Conservation (phyloP, 2,113 vertebrate genomes). For the Pleuronectes platessa region DNA sequence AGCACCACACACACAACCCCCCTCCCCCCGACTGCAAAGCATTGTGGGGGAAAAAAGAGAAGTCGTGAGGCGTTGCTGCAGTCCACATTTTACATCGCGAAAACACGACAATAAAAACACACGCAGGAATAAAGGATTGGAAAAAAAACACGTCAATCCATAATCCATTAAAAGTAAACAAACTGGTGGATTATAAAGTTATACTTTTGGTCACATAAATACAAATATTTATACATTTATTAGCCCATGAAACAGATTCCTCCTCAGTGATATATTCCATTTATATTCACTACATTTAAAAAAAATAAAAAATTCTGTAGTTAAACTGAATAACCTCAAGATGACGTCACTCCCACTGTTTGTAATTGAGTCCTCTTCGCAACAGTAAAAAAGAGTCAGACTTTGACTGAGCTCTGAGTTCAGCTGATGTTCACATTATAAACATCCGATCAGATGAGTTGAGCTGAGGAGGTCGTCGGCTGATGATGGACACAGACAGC, state of each 20-base stretch:
- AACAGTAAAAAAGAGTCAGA: neutral
- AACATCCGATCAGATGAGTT: constrained; percentile 9
- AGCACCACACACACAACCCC: constrained; percentile 79
- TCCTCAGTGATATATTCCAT: neutral
- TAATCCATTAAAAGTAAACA: neutral
- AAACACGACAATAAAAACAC: neutral
- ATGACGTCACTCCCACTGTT: constrained; percentile 43
- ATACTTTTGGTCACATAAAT: neutral
- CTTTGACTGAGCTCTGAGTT: constrained; percentile 8
- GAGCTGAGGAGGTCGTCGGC: constrained; percentile 43
- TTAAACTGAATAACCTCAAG: neutral
- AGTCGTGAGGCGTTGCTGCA: constrained; percentile 78
- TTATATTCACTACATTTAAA: neutral
- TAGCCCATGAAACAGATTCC: neutral
- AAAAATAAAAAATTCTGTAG: neutral
- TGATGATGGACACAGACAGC: constrained; percentile 20
- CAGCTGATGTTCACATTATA: neutral
- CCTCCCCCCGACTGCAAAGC: constrained; percentile 74
- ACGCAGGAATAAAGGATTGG: neutral
- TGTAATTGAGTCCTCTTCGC: neutral
- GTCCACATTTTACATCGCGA: constrained; percentile 37
- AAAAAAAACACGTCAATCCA: neutral
- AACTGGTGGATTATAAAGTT: neutral
- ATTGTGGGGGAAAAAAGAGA: constrained; percentile 82
- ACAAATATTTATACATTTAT: neutral